A percentile compares a stretch with the other conserved stretches of the same genome.
These are phyloP conservation scores for Bombus balteatus DNA, from an alignment of 1,140 invertebrate genomes.

Conservation along the genomic window DNA sequence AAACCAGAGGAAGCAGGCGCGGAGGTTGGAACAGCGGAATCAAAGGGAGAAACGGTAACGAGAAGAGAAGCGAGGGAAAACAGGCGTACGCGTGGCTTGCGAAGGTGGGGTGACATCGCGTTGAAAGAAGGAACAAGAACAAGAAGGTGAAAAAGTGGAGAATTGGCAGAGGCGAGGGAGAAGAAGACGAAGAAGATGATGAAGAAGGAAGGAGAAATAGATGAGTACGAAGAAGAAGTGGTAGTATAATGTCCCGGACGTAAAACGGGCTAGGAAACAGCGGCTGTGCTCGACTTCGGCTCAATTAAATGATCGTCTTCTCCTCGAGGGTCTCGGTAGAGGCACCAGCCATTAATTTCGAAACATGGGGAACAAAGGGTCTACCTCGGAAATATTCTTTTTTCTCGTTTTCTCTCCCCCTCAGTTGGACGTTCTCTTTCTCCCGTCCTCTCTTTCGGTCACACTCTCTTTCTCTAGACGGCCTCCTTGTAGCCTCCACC, in stretches of 20 bases:
- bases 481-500: slow-evolving; percentile 38
- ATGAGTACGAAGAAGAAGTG: slow-evolving; percentile 36
- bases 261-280: slow-evolving; percentile 59
- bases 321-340: slow-evolving; percentile 60
- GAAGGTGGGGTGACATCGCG: not conserved
- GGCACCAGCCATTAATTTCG: slow-evolving; percentile 77
- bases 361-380: slow-evolving; percentile 79
- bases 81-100: slow-evolving; percentile 16
- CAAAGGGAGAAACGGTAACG: slow-evolving; percentile 6
- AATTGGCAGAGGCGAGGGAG: not conserved
- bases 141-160: not conserved
- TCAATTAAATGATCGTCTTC: slow-evolving; percentile 76
- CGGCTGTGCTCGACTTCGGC: slow-evolving; percentile 63
- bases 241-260: slow-evolving; percentile 51
- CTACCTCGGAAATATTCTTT: slow-evolving; percentile 69
- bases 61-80: slow-evolving; percentile 29
- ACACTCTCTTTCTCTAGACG: not conserved
- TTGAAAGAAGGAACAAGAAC: not conserved
- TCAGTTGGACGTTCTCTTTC: slow-evolving; percentile 13
- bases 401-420: slow-evolving; percentile 43
- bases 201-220: not conserved
- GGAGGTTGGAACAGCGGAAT: slow-evolving; percentile 6
- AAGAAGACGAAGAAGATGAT: not conserved
- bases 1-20: slow-evolving; percentile 38
- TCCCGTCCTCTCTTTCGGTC: not conserved